Evolutionary conservation across 2,113 vertebrate genomes (phyloP), one percentile per base, ranked within the genome.

Genomic region (Capreolus pygargus): DNA sequence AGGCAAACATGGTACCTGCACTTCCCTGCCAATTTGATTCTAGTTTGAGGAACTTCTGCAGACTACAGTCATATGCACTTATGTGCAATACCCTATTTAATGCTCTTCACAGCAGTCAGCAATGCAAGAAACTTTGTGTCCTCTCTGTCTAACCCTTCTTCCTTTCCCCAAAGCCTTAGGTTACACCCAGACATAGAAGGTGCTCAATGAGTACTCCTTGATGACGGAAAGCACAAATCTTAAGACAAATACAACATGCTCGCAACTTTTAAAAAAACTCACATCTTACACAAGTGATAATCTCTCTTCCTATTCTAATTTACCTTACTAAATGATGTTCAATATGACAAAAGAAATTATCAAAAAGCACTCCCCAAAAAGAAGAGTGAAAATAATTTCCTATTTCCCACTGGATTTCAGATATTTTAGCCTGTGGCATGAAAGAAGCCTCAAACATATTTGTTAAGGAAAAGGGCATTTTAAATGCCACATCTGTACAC

Each of bases 211-310:
- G 30, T 28, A 89, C 19, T 54, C 47, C 76, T 45, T 52, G 14
- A 94, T 50, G 3, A 81, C 78, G 7, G 8, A 60, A 97, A 93
- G 67, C 33, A 91, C 6, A 4, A 92, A 15, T 50, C 81, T 94
- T 67, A 23, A 93, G 39, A 50, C 1, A 95, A 67, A 30, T 6
- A 61, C 25, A 92, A 90, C 45, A 92, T 6, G 4, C 16, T 82
- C 2, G 25, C 36, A 52, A 55, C 79, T 92, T 79, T 36, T 2
- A 55, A 28, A 61, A 79, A 64, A 79, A 21, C 12, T 70, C 1
- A 83, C n/a, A 92, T 92, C 54, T 83, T 74, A 92, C 16, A 50
- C 90, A 97, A 92, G 83, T 94, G 55, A 94, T 79, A 85, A 88
- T 61, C 25, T 82, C 14, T 43, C 47, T 87, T 58, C 21, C 19